These are phyloP conservation scores for Chrysomela aeneicollis DNA, from an alignment of 2,888 invertebrate species.

Conservation along the genomic window DNA sequence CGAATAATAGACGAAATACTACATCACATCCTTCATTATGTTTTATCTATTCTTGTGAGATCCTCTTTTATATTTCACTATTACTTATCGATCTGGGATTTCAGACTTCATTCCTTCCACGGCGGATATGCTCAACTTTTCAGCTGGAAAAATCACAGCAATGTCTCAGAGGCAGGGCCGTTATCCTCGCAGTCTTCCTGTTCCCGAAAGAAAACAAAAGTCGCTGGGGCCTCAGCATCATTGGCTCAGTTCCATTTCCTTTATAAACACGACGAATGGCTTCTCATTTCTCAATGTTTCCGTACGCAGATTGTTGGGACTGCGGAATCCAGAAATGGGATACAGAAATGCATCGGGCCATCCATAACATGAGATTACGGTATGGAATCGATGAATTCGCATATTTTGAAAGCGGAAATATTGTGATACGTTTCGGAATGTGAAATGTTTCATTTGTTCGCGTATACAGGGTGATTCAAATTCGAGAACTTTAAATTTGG, in stretches of 20 bases:
- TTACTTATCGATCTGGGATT: too few species aligned
- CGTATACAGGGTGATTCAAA: not conserved
- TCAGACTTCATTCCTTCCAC: too few species aligned
- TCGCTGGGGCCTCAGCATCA: not conserved
- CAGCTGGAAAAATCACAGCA: too few species aligned
- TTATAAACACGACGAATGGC: not conserved
- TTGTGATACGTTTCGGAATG: not conserved
- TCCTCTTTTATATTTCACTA: too few species aligned
- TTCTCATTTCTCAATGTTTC: not conserved
- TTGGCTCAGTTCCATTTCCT: constrained; percentile 1
- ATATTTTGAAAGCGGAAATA: not conserved
- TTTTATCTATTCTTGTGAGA: too few species aligned
- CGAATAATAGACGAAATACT: too few species aligned
- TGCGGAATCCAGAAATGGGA: not conserved
- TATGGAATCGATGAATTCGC: not conserved
- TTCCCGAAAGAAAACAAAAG: not conserved
- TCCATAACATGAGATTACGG: not conserved
- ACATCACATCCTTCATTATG: too few species aligned
- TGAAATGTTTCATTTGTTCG: not conserved
- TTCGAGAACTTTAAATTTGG: too few species aligned
- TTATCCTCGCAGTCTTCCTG: too few species aligned
- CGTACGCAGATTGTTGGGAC: not conserved
- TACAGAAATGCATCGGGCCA: not conserved
- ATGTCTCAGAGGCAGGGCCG: too few species aligned
- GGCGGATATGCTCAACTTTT: too few species aligned